These are phyloP conservation scores for Syrphus vitripennis DNA, from an alignment of 2,888 invertebrate species.

Conservation along the genomic window DNA sequence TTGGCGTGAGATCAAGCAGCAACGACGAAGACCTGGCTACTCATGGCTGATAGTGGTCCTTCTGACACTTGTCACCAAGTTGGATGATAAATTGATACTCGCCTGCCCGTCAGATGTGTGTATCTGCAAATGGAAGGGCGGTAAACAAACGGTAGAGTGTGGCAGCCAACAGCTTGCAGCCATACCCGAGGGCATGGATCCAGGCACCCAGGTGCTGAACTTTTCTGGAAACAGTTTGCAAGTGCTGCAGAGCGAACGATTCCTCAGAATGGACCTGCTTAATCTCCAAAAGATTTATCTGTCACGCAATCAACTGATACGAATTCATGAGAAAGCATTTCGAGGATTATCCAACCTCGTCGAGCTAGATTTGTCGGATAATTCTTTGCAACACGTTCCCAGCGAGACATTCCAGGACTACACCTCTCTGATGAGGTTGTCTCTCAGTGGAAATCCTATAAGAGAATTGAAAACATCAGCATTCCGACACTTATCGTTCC, in stretches of 20 bases:
- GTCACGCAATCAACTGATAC: constrained; percentile 88
- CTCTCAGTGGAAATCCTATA: constrained; percentile 91
- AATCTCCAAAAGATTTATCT: constrained; percentile 94
- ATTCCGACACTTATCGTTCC: constrained; percentile 88
- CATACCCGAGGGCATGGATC: constrained; percentile 90
- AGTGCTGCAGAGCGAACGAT: constrained; percentile 89
- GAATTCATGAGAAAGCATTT: constrained; percentile 91
- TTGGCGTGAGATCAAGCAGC: constrained; percentile 46
- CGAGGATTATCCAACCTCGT: constrained; percentile 92
- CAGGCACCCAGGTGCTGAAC: constrained; percentile 93
- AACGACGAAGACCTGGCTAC: constrained; percentile 46
- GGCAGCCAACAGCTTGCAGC: constrained; percentile 88
- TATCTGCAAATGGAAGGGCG: constrained; percentile 95
- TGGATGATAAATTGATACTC: constrained; percentile 65
- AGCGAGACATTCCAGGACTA: constrained; percentile 90
- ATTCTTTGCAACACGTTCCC: constrained; percentile 89
- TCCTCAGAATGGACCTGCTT: constrained; percentile 89
- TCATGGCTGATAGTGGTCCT: constrained; percentile 64
- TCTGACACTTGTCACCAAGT: constrained; percentile 57
- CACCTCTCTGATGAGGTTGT: constrained; percentile 91
- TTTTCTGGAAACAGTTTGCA: constrained; percentile 92
- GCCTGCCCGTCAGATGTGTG: constrained; percentile 88
- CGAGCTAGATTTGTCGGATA: constrained; percentile 92
- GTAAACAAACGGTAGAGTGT: constrained; percentile 95
- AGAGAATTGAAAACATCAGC: constrained; percentile 86